phyloP scores from a whole-genome alignment of 2,113 vertebrate species.

The Scopus umbretta region DNA sequence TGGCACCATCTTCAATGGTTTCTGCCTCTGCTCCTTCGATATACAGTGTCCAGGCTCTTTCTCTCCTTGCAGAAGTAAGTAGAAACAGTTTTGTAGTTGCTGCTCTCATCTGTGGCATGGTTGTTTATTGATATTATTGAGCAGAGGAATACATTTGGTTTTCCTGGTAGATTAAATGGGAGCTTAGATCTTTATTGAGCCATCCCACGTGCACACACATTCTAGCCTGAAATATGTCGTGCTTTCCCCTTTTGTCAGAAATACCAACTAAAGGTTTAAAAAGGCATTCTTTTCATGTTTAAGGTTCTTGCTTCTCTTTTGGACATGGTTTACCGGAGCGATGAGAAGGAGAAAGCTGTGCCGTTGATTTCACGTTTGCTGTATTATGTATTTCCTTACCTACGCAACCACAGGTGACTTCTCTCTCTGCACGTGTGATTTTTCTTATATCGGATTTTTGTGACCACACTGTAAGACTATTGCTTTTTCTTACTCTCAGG shows the following conservation, averaged over 20 bases:
- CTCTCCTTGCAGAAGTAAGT: conserved; percentile 90
- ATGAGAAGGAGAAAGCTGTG: conserved; percentile 95
- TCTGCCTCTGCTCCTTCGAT: conserved; percentile 90
- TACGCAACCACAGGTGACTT: conserved; percentile 91
- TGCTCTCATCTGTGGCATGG: not conserved
- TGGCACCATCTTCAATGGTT: conserved; percentile 84
- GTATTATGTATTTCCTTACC: conserved; percentile 94
- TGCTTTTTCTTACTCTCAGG: not conserved
- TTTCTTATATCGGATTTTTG: not conserved
- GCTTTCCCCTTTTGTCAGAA: not conserved
- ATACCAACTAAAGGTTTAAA: not conserved
- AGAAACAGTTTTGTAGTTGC: not conserved
- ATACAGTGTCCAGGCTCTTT: conserved; percentile 95
- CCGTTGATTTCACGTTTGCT: conserved; percentile 92
- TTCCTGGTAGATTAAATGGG: not conserved
- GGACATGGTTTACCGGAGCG: conserved; percentile 95
- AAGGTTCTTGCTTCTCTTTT: conserved; percentile 91
- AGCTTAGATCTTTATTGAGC: not conserved
- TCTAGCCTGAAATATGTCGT: not conserved
- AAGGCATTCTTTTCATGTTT: not conserved
- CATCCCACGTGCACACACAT: not conserved
- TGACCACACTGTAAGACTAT: not conserved
- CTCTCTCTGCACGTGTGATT: not conserved
- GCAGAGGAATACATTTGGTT: not conserved
- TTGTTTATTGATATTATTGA: not conserved